phyloP scores from a whole-genome alignment of 2,797 vertebrate species.

The Enteromius anoplus region DNA sequence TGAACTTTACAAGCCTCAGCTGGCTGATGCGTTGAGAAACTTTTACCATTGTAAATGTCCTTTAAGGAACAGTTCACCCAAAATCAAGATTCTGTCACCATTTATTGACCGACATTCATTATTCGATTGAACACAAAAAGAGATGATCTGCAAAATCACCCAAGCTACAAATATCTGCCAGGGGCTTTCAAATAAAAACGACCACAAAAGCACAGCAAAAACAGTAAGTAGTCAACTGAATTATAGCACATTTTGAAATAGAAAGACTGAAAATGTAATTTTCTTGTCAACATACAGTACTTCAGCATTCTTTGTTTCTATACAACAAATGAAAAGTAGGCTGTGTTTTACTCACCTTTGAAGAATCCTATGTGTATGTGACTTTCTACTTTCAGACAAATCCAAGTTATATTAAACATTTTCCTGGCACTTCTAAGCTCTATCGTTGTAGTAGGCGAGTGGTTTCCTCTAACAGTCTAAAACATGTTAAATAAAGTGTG shows the following conservation, averaged over 20 bases:
- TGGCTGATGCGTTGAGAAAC: background rate
- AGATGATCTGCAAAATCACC: constrained; percentile 2
- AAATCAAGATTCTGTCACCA: background rate
- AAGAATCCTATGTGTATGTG: too few relatives aligned
- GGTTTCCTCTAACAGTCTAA: too few relatives aligned
- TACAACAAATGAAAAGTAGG: background rate
- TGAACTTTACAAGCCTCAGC: constrained; percentile 15
- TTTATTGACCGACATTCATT: background rate
- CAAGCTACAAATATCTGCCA: background rate
- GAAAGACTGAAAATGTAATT: background rate
- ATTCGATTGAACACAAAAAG: background rate
- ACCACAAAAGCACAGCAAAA: background rate
- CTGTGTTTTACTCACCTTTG: too few relatives aligned
- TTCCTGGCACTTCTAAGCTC: too few relatives aligned
- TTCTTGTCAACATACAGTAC: background rate
- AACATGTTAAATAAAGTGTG: too few relatives aligned
- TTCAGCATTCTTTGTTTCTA: background rate
- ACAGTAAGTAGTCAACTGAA: background rate
- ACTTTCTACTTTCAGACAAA: too few relatives aligned
- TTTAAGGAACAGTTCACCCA: constrained; percentile 3
- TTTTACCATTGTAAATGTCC: constrained; percentile 21
- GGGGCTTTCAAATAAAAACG: background rate
- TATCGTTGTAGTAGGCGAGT: too few relatives aligned
- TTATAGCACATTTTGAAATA: background rate
- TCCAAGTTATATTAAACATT: too few relatives aligned